Percentiles rank a stretch among this genome's conserved stretches.
Conservation (phyloP, 2,888 invertebrate genomes). For the Anaspis maculata region DNA sequence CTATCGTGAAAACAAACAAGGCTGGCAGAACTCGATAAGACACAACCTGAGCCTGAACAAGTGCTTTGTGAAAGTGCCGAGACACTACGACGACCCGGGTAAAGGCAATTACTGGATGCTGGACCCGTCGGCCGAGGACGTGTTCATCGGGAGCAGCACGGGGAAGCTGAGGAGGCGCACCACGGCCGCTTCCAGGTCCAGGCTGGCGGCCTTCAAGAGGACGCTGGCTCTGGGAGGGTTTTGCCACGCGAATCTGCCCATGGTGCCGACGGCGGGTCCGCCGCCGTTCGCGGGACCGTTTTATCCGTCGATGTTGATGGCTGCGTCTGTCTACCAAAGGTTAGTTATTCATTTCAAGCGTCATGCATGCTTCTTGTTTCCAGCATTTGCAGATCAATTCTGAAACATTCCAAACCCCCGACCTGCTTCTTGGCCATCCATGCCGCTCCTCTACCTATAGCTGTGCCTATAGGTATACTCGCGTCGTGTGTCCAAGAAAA, state of each 20-base stretch:
- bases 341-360: no score
- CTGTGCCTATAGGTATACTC: no score
- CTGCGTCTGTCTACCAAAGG: conserved; percentile 54
- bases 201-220: conserved; percentile 83
- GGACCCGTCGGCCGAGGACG: conserved; percentile 94
- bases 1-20: conserved; percentile 95
- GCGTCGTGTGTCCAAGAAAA: no score
- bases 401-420: no score
- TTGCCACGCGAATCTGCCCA: conserved; percentile 53
- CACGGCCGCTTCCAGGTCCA: conserved; percentile 80
- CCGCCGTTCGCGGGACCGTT: conserved; percentile 33
- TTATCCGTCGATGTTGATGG: conserved; percentile 44
- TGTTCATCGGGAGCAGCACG: conserved; percentile 96
- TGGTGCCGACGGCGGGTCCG: no score
- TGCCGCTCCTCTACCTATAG: no score
- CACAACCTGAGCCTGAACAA: conserved; percentile 97
- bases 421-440: no score
- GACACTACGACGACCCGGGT: conserved; percentile 98
- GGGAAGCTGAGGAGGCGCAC: conserved; percentile 89
- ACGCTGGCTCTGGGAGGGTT: conserved; percentile 60
- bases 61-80: conserved; percentile 94
- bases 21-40: conserved; percentile 98
- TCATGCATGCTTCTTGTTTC: no score
- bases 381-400: no score
- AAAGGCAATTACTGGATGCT: conserved; percentile 99